These are phyloP conservation scores for Tetramorium parvispinum DNA, from an alignment of 1,140 invertebrate species.

Conservation along the genomic window DNA sequence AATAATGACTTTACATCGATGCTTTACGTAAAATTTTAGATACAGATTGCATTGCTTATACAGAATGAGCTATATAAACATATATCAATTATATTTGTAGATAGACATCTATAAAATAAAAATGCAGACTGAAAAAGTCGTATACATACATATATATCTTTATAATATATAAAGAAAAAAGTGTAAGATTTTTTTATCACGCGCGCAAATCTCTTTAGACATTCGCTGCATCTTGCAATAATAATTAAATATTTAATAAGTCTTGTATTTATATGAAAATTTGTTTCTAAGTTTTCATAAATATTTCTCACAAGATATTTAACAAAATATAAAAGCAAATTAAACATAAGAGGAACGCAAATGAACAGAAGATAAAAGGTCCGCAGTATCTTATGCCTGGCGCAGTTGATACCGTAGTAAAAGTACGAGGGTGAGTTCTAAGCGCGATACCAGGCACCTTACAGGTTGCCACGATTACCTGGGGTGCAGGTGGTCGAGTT, in stretches of 20 bases:
- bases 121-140: neutral
- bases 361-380: neutral
- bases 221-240: neutral
- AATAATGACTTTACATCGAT: neutral
- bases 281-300: neutral
- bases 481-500: constrained; percentile 56
- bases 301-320: neutral
- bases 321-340: neutral
- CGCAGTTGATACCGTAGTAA: constrained; percentile 15
- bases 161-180: too few relatives aligned
- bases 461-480: constrained; percentile 44
- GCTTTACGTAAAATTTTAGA: neutral
- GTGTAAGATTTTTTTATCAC: neutral
- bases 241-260: neutral
- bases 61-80: neutral
- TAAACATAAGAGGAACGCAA: neutral
- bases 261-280: constrained; percentile 6
- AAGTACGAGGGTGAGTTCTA: constrained; percentile 18
- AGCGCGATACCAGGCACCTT: constrained; percentile 45
- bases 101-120: neutral
- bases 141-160: neutral
- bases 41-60: neutral
- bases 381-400: constrained; percentile 23
- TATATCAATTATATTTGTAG: neutral
- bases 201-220: neutral